phyloP scores from a whole-genome alignment of 2,888 invertebrate species.

The Fragum sueziense region DNA sequence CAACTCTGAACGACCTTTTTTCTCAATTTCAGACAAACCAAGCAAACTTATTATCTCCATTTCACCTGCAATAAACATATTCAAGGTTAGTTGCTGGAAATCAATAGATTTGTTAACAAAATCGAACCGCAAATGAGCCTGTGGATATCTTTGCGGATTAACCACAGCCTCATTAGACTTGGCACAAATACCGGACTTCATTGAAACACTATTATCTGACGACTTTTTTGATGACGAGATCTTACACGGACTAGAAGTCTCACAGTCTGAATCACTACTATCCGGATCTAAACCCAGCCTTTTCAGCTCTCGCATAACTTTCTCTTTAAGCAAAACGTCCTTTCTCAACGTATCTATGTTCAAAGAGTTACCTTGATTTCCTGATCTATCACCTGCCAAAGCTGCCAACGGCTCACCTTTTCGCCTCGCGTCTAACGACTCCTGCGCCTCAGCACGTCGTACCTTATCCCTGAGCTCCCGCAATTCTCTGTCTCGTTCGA shows the following conservation, averaged over 20 bases:
- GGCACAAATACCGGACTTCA: not conserved
- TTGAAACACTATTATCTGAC: not conserved
- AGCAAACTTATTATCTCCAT: not conserved
- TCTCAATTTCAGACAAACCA: not conserved
- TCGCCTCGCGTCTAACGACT: too few species aligned
- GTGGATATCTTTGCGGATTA: not conserved
- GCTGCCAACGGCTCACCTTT: too few species aligned
- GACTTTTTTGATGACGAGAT: not conserved
- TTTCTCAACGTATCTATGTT: not conserved
- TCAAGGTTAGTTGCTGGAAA: not conserved
- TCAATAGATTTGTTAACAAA: not conserved
- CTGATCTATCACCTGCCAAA: too few species aligned
- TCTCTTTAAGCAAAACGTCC: not conserved
- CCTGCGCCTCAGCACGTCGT: too few species aligned
- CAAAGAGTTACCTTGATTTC: too few species aligned
- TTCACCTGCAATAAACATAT: not conserved
- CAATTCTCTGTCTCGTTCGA: too few species aligned
- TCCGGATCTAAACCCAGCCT: not conserved
- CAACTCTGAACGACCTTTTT: not conserved
- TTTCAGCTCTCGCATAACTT: not conserved
- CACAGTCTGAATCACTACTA: not conserved
- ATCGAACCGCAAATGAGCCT: not conserved
- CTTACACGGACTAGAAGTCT: not conserved
- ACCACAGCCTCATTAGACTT: not conserved
- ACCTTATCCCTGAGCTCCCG: too few species aligned